Percentiles rank a stretch among this genome's conserved stretches.
Conservation (phyloP, 2,888 invertebrate species). For the Rotaria socialis region DNA sequence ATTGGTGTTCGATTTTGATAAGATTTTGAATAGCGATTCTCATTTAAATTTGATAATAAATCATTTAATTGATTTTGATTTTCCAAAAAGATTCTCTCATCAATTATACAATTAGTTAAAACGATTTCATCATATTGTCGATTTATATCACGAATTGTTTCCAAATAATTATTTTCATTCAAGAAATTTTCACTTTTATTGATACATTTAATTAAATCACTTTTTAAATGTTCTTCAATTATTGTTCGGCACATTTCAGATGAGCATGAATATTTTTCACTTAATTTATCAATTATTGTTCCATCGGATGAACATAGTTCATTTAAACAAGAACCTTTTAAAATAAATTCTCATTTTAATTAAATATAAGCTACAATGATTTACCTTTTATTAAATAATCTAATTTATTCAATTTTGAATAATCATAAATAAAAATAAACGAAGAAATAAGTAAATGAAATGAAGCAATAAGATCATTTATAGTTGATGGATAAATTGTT, state of each 20-base stretch:
- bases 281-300: background rate
- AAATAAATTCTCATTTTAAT: too few relatives aligned
- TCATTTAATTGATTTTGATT: background rate
- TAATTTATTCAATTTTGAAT: background rate
- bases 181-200: background rate
- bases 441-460: background rate
- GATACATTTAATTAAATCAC: background rate
- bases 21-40: background rate
- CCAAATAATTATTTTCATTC: background rate
- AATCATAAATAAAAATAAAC: background rate
- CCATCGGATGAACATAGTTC: background rate
- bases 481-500: background rate
- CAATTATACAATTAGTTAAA: constrained; percentile 22
- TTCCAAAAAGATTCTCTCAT: background rate
- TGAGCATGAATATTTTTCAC: background rate
- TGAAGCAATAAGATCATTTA: background rate
- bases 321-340: background rate
- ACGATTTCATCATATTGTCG: constrained; percentile 18
- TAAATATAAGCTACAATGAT: too few relatives aligned
- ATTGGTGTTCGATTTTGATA: background rate
- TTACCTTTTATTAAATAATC: background rate
- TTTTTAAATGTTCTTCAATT: background rate
- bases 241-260: background rate
- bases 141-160: background rate
- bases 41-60: background rate